Conservation (phyloP, 2,888 invertebrate genomes). For the Parasteatoda lunata region DNA sequence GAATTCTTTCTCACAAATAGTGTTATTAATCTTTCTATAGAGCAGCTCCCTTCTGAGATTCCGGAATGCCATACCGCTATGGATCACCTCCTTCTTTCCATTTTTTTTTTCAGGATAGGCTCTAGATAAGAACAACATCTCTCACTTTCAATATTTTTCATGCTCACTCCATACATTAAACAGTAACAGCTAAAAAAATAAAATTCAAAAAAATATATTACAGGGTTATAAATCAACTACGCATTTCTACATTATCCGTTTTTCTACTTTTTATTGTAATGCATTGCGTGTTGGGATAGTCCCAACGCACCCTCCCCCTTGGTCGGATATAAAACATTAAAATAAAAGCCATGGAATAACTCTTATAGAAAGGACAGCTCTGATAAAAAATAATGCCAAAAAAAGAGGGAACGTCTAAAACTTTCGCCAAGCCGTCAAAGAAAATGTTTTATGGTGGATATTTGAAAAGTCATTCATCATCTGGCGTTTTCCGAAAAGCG, state of each 20-base stretch:
- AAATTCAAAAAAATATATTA: neutral
- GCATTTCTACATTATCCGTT: slow-evolving; percentile 58
- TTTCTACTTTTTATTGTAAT: slow-evolving; percentile 22
- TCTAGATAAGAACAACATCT: slow-evolving; percentile 14
- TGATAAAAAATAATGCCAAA: slow-evolving; percentile 16
- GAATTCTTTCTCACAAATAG: neutral
- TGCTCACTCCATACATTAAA: slow-evolving; percentile 32
- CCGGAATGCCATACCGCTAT: neutral
- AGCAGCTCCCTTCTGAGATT: neutral
- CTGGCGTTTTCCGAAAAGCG: slow-evolving; percentile 35
- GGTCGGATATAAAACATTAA: slow-evolving; percentile 45
- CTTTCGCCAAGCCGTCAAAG: slow-evolving; percentile 49
- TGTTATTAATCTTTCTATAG: neutral
- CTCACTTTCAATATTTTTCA: slow-evolving; percentile 35
- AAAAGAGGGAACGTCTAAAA: slow-evolving; percentile 44
- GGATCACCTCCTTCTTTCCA: neutral
- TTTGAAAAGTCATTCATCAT: slow-evolving; percentile 62
- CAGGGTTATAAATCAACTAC: slow-evolving; percentile 57
- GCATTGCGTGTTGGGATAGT: slow-evolving; percentile 31
- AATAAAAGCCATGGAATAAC: slow-evolving; percentile 52
- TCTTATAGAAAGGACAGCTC: slow-evolving; percentile 16
- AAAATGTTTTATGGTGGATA: slow-evolving; percentile 57
- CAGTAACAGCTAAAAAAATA: slow-evolving; percentile 32
- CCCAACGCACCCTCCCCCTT: neutral
- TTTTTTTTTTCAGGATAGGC: neutral